phyloP scores from a whole-genome alignment of 2,797 vertebrate genomes.

The Petrocephalus schoutedeni region DNA sequence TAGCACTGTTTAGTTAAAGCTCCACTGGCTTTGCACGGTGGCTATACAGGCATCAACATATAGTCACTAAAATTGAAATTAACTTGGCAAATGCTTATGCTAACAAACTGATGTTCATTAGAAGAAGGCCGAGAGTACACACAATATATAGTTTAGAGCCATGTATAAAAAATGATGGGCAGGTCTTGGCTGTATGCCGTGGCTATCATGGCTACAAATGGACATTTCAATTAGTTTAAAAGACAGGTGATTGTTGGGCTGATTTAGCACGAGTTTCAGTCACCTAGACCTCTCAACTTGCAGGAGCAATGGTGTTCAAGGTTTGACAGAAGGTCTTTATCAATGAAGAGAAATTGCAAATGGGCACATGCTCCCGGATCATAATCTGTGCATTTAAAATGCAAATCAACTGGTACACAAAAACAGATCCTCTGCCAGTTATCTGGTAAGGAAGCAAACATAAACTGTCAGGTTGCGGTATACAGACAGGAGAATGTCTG shows the following conservation, averaged over 20 bases:
- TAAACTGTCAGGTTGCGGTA: not conserved
- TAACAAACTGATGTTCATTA: not conserved
- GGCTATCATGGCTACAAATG: not conserved
- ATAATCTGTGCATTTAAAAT: not conserved
- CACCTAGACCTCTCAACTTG: not conserved
- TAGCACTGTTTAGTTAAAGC: constrained; percentile 56
- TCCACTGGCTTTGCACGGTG: constrained; percentile 38
- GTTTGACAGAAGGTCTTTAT: not conserved
- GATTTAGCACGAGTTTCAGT: not conserved
- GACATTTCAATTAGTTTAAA: not conserved
- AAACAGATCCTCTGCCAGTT: not conserved
- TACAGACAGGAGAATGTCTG: not conserved
- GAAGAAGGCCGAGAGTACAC: not conserved
- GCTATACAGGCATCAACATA: not conserved
- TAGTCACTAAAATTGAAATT: not conserved
- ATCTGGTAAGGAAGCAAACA: not conserved
- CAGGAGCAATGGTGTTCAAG: not conserved
- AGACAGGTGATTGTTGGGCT: not conserved
- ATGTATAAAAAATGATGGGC: not conserved
- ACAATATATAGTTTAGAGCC: not conserved
- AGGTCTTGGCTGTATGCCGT: not conserved
- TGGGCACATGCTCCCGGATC: not conserved
- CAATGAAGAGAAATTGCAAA: not conserved
- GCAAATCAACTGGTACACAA: not conserved
- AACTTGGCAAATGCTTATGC: not conserved